Evolutionary conservation across 2,797 vertebrate genomes (phyloP).

Genomic region (Syndactyla subalaris): DNA sequence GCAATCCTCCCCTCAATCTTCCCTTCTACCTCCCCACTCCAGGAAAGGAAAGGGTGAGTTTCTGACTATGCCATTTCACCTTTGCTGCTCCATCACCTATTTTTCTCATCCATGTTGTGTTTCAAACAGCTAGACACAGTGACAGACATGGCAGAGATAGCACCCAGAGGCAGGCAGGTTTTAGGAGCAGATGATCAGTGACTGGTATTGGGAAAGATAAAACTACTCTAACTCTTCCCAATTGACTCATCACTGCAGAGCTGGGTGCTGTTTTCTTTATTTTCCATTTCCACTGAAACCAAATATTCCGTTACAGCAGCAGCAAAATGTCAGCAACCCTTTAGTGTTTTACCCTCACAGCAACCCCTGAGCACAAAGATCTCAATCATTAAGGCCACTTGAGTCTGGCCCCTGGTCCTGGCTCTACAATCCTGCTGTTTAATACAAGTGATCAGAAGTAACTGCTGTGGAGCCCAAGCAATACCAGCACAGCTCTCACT

Average conservation of each 20-base stretch:
- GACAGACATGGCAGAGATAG: background rate
- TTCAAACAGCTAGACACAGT: background rate
- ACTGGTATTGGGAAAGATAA: background rate
- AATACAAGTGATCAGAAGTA: background rate
- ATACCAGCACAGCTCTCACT: background rate
- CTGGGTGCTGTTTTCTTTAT: background rate
- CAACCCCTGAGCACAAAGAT: background rate
- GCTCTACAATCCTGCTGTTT: background rate
- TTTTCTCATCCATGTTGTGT: background rate
- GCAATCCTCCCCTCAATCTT: rapidly evolving
- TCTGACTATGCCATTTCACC: background rate
- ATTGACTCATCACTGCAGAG: background rate
- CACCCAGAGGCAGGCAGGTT: background rate
- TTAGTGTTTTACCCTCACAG: background rate
- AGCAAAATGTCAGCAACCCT: background rate
- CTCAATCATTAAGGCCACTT: background rate
- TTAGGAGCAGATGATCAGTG: background rate
- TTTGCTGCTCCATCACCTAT: background rate
- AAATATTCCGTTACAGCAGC: background rate
- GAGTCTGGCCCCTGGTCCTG: background rate
- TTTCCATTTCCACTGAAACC: background rate
- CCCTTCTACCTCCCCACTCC: background rate
- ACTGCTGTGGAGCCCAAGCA: background rate
- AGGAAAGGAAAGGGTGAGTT: background rate
- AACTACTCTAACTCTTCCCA: background rate